phyloP scores from a whole-genome alignment of 2,888 invertebrate species.

The Periphyllus acericola region DNA sequence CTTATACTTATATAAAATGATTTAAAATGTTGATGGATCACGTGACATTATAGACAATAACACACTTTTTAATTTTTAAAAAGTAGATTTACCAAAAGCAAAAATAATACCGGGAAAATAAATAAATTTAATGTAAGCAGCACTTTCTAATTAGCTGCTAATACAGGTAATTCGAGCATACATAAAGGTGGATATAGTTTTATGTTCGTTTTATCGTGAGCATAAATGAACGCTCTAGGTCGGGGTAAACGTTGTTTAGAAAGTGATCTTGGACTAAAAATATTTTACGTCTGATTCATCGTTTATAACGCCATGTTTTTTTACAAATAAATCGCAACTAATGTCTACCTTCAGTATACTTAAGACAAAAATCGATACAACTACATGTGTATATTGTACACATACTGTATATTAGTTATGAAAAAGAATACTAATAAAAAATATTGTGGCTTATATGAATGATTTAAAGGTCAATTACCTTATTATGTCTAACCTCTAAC shows the following conservation, averaged over 20 bases:
- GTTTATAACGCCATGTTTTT: not conserved
- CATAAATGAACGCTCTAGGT: not conserved
- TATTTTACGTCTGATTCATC: constrained; percentile 24
- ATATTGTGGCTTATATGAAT: too few species aligned
- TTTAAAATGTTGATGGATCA: not conserved
- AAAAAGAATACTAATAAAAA: too few species aligned
- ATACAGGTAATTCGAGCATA: not conserved
- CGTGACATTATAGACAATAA: not conserved
- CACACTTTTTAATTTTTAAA: not conserved
- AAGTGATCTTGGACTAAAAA: constrained; percentile 49
- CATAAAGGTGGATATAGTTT: not conserved
- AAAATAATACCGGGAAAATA: not conserved
- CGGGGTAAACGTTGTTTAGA: not conserved
- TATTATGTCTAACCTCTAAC: too few species aligned
- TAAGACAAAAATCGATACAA: too few species aligned
- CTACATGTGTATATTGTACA: too few species aligned
- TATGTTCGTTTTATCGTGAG: not conserved
- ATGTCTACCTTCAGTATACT: too few species aligned
- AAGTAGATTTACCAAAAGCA: not conserved
- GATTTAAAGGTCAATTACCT: too few species aligned
- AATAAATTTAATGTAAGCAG: not conserved
- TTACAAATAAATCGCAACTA: not conserved
- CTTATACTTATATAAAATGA: too few species aligned
- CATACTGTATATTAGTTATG: too few species aligned
- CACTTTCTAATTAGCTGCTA: not conserved